A percentile compares a stretch with the other conserved stretches of the same genome.
These are phyloP conservation scores for Glossosoma conforme DNA, from an alignment of 1,140 invertebrate species.

Conservation along the genomic window DNA sequence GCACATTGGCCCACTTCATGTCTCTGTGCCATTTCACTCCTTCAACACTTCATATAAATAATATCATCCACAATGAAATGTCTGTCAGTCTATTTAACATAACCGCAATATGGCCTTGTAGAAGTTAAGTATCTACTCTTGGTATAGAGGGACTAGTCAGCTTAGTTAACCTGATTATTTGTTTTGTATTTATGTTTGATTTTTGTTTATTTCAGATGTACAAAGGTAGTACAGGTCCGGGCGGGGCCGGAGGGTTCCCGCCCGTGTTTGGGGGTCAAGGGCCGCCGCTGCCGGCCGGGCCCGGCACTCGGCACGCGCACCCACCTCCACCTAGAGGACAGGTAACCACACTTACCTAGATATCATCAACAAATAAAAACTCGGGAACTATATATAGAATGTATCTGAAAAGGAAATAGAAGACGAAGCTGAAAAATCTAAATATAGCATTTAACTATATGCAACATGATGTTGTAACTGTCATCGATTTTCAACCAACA, in stretches of 20 bases:
- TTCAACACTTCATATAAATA: neutral
- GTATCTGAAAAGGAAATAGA: too few species aligned
- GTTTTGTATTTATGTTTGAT: neutral
- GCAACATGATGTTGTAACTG: too few species aligned
- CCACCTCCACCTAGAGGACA: conserved; percentile 30
- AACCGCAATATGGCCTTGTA: too few species aligned
- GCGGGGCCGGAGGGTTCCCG: conserved; percentile 43
- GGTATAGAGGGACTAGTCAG: too few species aligned
- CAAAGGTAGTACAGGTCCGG: conserved; percentile 44
- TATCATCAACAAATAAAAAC: too few species aligned
- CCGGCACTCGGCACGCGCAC: conserved; percentile 43
- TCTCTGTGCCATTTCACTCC: conserved; percentile 2
- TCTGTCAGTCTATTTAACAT: too few species aligned
- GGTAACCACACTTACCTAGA: too few species aligned
- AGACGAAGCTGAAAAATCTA: too few species aligned
- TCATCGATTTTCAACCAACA: too few species aligned
- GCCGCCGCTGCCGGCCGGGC: conserved; percentile 34
- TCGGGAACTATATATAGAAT: too few species aligned
- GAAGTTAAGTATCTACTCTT: too few species aligned
- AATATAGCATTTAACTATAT: too few species aligned
- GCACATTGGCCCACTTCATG: neutral
- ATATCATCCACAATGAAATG: neutral
- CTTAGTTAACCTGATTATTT: conserved; percentile 3
- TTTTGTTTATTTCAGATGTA: conserved; percentile 37
- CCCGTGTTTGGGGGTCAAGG: conserved; percentile 38